These are phyloP conservation scores for Caenorhabditis macrosperma DNA, from an alignment of 2,888 invertebrate species.

Conservation along the genomic window DNA sequence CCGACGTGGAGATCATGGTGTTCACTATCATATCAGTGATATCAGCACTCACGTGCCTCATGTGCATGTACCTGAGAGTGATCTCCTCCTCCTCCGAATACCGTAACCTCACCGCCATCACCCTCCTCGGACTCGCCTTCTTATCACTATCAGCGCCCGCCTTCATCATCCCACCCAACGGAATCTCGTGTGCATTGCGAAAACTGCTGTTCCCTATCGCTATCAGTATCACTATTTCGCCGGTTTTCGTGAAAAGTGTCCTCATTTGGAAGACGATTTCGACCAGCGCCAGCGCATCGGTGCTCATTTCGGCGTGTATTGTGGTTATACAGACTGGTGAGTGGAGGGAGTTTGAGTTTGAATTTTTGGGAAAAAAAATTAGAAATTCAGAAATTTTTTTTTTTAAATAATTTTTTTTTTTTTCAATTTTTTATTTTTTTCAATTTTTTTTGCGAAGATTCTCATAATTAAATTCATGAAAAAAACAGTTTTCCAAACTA, in stretches of 20 bases:
- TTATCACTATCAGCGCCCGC: conserved; percentile 70
- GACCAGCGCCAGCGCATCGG: conserved; percentile 39
- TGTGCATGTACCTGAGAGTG: conserved; percentile 75
- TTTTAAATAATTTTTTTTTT: too few relatives aligned
- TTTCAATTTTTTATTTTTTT: too few relatives aligned
- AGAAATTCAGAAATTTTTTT: neutral
- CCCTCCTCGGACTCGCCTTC: conserved; percentile 68
- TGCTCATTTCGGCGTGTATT: conserved; percentile 50
- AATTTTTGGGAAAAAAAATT: neutral
- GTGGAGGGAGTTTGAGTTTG: neutral
- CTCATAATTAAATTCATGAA: too few relatives aligned
- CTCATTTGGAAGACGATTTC: conserved; percentile 55
- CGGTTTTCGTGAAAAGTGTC: conserved; percentile 69
- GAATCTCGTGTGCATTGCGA: conserved; percentile 68
- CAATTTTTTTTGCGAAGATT: too few relatives aligned
- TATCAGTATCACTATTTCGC: conserved; percentile 68
- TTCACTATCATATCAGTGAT: conserved; percentile 67
- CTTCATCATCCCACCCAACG: conserved; percentile 73
- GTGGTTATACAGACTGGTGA: conserved; percentile 59
- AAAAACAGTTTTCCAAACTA: too few relatives aligned
- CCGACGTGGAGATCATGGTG: conserved; percentile 64
- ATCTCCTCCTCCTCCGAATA: conserved; percentile 67
- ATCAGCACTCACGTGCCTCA: conserved; percentile 67
- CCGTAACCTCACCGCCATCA: conserved; percentile 68
- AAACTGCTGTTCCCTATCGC: conserved; percentile 70